A percentile compares a stretch with the other conserved stretches of the same genome.
These are phyloP conservation scores for Aphyosemion australe DNA, from an alignment of 2,113 vertebrate species.

Conservation along the genomic window DNA sequence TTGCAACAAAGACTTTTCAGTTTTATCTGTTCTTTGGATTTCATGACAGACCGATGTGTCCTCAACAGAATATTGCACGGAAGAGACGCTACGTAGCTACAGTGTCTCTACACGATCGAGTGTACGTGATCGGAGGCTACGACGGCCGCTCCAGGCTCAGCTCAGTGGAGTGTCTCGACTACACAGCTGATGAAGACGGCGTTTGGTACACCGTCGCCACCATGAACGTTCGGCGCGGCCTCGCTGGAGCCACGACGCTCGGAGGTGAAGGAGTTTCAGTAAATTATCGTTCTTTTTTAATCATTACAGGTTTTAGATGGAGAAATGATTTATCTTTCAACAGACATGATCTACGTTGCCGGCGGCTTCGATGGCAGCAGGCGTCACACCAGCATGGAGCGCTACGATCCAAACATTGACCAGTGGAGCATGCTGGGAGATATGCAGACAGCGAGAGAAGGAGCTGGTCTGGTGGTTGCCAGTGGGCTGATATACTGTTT, in stretches of 20 bases:
- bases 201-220: constrained; percentile 99
- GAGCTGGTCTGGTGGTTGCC: constrained; percentile 94
- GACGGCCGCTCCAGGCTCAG: constrained; percentile 96
- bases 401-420: constrained; percentile 98
- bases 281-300: background rate
- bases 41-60: background rate
- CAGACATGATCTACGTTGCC: constrained; percentile 98
- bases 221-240: constrained; percentile 95
- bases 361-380: constrained; percentile 97
- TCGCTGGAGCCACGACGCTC: constrained; percentile 94
- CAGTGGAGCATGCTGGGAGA: constrained; percentile 99
- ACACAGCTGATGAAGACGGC: constrained; percentile 93
- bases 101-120: constrained; percentile 92
- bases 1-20: fast-evolving
- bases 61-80: constrained; percentile 89
- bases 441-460: constrained; percentile 98
- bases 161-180: constrained; percentile 96
- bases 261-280: constrained; percentile 81
- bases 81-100: constrained; percentile 97
- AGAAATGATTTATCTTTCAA: background rate
- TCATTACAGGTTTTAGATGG: background rate
- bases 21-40: background rate
- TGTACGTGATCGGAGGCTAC: constrained; percentile 97
- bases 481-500: constrained; percentile 97
- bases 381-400: constrained; percentile 98